These are phyloP conservation scores for Harpegnathos saltator DNA, from an alignment of 1,140 invertebrate genomes.

Conservation along the genomic window DNA sequence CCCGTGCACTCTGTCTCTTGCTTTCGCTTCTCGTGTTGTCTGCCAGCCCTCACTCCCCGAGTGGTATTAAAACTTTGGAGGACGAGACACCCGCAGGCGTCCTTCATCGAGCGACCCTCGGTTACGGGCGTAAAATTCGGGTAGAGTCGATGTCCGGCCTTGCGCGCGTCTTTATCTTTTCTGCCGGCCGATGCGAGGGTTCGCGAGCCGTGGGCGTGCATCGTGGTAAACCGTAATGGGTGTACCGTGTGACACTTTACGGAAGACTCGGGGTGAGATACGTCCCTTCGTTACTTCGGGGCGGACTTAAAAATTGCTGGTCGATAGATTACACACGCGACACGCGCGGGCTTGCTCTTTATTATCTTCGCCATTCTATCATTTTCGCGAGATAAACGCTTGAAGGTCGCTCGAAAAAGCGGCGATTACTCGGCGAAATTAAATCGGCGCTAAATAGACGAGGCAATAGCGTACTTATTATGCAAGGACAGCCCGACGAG, in stretches of 20 bases:
- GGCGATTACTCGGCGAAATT: not conserved
- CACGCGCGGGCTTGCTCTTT: not conserved
- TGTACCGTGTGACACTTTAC: constrained; percentile 32
- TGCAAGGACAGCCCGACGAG: not conserved
- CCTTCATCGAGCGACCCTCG: constrained; percentile 66
- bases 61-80: constrained; percentile 84
- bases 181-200: constrained; percentile 5
- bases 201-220: not conserved
- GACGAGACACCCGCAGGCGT: constrained; percentile 75
- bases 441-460: not conserved
- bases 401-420: not conserved
- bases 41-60: constrained; percentile 79
- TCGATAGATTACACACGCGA: not conserved
- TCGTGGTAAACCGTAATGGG: constrained; percentile 45
- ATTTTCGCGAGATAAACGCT: not conserved
- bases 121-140: constrained; percentile 73
- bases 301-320: not conserved
- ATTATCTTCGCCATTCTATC: too few species aligned
- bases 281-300: not conserved
- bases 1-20: constrained; percentile 68
- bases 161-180: constrained; percentile 64
- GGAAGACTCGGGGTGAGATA: not conserved
- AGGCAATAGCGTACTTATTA: not conserved
- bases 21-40: constrained; percentile 73
- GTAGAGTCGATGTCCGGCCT: constrained; percentile 78